phyloP scores from a whole-genome alignment of 2,113 vertebrate species.

The Lycaon pictus region DNA sequence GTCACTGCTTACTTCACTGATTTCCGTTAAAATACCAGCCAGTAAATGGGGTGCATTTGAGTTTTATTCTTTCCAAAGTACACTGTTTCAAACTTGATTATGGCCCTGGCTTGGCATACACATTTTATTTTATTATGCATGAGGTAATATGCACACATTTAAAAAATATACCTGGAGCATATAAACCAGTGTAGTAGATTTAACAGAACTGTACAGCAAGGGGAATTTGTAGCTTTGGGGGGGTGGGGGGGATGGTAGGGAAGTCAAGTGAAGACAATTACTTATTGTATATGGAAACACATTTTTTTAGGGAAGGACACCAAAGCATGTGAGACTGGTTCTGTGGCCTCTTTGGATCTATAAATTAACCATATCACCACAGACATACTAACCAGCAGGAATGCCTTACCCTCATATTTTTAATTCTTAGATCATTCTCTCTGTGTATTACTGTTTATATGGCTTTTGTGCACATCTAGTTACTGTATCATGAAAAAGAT shows the following conservation, averaged over 20 bases:
- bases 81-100: constrained; percentile 72
- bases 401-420: constrained; percentile 96
- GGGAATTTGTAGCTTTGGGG: constrained; percentile 63
- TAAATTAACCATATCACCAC: constrained; percentile 91
- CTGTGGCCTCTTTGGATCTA: constrained; percentile 93
- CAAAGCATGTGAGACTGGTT: constrained; percentile 90
- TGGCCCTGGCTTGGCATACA: constrained; percentile 67
- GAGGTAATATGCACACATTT: constrained; percentile 76
- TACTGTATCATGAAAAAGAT: constrained; percentile 87
- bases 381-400: constrained; percentile 97
- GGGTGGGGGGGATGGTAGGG: neutral
- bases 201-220: constrained; percentile 74
- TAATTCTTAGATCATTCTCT: constrained; percentile 85
- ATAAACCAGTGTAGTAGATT: constrained; percentile 72
- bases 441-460: constrained; percentile 88
- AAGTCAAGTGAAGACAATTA: constrained; percentile 76
- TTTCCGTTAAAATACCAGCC: constrained; percentile 84
- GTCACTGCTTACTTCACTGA: constrained; percentile 82
- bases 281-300: constrained; percentile 76
- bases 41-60: constrained; percentile 74
- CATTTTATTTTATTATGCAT: constrained; percentile 82
- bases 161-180: constrained; percentile 76
- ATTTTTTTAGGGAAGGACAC: constrained; percentile 77
- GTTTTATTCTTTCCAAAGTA: constrained; percentile 79
- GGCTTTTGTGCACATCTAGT: constrained; percentile 90